Evolutionary conservation across 1,140 invertebrate species (phyloP), one percentile per base, ranked within the genome.

Genomic region (Drosophila nikananu): DNA sequence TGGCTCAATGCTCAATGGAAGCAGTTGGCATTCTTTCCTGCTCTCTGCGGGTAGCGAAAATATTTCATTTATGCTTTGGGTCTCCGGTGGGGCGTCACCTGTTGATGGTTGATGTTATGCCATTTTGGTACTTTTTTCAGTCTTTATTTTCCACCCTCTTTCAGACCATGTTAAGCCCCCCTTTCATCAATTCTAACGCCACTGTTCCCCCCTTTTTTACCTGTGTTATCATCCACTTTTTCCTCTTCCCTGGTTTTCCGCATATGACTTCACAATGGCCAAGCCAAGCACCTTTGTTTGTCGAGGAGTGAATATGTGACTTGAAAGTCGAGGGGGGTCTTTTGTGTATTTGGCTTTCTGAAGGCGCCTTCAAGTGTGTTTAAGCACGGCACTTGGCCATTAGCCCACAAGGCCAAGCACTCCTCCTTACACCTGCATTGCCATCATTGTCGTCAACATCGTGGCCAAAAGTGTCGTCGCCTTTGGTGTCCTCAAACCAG

Each of bases 321-420:
- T 51, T 41, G 48, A 39, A 68, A 67, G 32, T 67, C 13, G 32
- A 17, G 44, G 57, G 77, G 59, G 59, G 49, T 17, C 68, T 61
- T 76, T 59, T 71, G 71, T 76, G 42, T 80, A 59, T 83, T 75
- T 80, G 81, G 39, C 65, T 54, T 83, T 64, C 49, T 48, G 51
- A 44, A 57, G 64, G 71, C 68, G 59, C 44, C 52, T 68, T 73
- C 32, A 81, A 86, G 81, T 86, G 81, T 81, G 77, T 54, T 84
- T 84, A 84, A 84, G 81, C 62, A 72, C 41, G 81, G 66, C 77
- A 86, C 81, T 84, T 83, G 80, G 77, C 77, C 82, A 83, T 83
- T 86, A 86, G 62, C 61, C 65, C 41, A 67, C 41, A 51, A 52
- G 51, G 75, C 57, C 51, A 15, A 62, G 27, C 57, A 19, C 44